Evolutionary conservation across 2,888 invertebrate genomes (phyloP), one percentile per base, ranked within the genome.

Genomic region (Leptinotarsa haldemani): DNA sequence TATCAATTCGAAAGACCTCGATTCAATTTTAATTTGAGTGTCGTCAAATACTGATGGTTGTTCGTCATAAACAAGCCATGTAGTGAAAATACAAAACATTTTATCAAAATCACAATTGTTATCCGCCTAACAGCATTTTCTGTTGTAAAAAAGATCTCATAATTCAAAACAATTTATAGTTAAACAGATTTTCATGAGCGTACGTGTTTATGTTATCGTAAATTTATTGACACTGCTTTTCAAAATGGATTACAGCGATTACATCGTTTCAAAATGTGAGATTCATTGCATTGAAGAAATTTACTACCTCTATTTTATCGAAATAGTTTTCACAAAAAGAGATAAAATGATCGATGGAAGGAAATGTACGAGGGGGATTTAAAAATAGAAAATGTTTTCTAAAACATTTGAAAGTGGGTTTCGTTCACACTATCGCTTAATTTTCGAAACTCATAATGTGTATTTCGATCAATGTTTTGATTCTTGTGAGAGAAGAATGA

Each of bases 161-260:
- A 40, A 67, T 53, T 67, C 56, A 48, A 68, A 66, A 58, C 46
- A 53, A 46, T 68, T 74, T 63, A 69, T 74, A 53, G 65, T 52
- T 50, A 71, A 61, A 47, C 71, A 65, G 47, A 61, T 74, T 74
- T 71, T 71, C 69, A 61, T 40, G 66, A 50, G 70, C 67, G 72
- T 72, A 70, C 53, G 64, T 72, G 69, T 72, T 53, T 72, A 67
- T 67, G 70, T 74, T 70, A 74, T 74, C 70, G 70, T 61, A 58
- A 66, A 56, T 72, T 66, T 75, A 75, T 75, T 72, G 75, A 70
- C 72, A 70, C 63, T 61, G 75, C 72, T 71, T 69, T 75, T 75
- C 70, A 61, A 67, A 75, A 75, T 72, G 72, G 69, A 72, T 72
- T 64, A 48, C 69, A 75, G 66, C 67, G 75, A 75, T 75, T 72